Conservation (phyloP, 2,888 invertebrate genomes). For the Adelphocoris suturalis region DNA sequence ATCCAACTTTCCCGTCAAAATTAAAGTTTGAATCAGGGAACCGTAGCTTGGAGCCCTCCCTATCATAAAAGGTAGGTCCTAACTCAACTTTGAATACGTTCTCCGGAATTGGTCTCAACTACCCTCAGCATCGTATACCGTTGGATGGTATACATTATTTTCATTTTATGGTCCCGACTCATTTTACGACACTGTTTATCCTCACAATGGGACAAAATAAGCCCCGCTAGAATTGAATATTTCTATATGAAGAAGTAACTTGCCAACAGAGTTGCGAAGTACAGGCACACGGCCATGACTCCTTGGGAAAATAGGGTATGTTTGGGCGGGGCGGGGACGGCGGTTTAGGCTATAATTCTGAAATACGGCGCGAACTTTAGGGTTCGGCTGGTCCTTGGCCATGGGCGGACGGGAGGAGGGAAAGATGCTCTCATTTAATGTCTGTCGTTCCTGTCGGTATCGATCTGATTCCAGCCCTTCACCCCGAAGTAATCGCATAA, state of each 20-base stretch:
- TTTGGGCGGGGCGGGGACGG: not conserved
- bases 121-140: not conserved
- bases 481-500: constrained; percentile 27
- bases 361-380: constrained; percentile 51
- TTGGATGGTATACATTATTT: constrained; percentile 2
- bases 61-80: constrained; percentile 8
- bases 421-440: constrained; percentile 47
- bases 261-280: constrained; percentile 35
- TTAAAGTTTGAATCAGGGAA: not conserved
- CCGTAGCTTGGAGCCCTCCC: not conserved
- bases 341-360: constrained; percentile 35
- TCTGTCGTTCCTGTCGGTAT: constrained; percentile 51
- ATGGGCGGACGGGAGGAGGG: not conserved
- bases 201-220: constrained; percentile 58
- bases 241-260: constrained; percentile 55
- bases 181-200: constrained; percentile 60
- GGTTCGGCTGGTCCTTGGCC: not conserved
- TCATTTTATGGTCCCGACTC: constrained; percentile 21
- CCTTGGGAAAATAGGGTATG: not conserved
- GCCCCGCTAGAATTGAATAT: constrained; percentile 59
- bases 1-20: not conserved
- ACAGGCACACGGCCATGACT: not conserved
- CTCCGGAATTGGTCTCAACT: not conserved
- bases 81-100: not conserved
- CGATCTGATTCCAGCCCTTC: constrained; percentile 4